Base-by-base conservation (phyloP, 2,797 vertebrate species). In the Poeciliopsis turneri region DNA sequence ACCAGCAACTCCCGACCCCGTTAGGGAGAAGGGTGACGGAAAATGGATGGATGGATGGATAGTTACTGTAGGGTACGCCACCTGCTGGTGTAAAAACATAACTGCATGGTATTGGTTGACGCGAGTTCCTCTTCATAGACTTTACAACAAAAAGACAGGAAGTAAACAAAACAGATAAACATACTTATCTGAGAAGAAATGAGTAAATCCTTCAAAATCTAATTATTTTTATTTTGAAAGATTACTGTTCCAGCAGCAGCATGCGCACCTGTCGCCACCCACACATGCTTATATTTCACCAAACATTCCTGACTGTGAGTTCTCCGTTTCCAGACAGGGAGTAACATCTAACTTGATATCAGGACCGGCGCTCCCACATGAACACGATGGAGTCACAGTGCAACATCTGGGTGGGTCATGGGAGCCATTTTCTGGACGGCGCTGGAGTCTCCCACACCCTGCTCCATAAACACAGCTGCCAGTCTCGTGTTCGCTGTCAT, bases 381-480 rank as follows among this genome's bases (percentile, higher is more conserved):
- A 91, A 86, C 2, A 9, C 84, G 90, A 90, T 90, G 66, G 33
- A 81, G 90, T 92, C 86, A 7, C 91, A 59, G 49, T 76, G 11
- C 53, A 92, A 84, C 90, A 91, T 93, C 88, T 86, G 90, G 79
- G 79, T 78, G 61, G 90, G 84, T 88, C 91, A 82, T 84, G 86
- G 90, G 79, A 91, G 85, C 84, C 87, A 64, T 84, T 85, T 84
- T 84, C 72, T 71, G 84, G 82, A 84, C 68, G 69, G 78, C 78
- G 85, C 83, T 85, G 77, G 82, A 80, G 84, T 81, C 83, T 88
- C 86, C 85, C 89, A 90, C 87, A 85, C 86, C 88, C 83, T 77
- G 39, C 81, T 90, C 83, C 18, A 33, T 77, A 91, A 93, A 92
- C 92, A 92, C 92, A 93, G 93, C 91, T 92, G 92, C 91, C 88